A percentile compares a stretch with the other conserved stretches of the same genome.
Conservation (phyloP, 2,113 vertebrate genomes). For the Sisor rabdophorus region DNA sequence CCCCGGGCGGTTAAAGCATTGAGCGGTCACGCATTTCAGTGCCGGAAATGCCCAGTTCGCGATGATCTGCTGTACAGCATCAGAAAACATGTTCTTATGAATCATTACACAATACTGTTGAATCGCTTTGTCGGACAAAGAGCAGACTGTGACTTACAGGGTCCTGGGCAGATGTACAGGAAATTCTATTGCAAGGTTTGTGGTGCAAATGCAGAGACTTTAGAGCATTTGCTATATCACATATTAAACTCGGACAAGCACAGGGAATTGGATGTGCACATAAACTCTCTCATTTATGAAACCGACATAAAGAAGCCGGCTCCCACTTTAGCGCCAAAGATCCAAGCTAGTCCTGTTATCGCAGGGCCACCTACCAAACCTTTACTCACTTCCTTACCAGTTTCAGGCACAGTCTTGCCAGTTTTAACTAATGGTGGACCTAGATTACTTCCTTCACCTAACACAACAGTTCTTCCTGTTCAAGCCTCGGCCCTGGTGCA, state of each 20-base stretch:
- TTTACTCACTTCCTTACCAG: constrained; percentile 43
- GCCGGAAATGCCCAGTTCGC: constrained; percentile 62
- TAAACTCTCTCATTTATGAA: constrained; percentile 81
- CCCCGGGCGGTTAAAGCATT: constrained; percentile 28
- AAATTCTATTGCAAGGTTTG: constrained; percentile 90
- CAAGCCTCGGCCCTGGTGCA: constrained; percentile 73
- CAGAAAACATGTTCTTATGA: constrained; percentile 72
- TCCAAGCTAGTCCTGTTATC: constrained; percentile 41
- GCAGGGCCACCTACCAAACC: constrained; percentile 40
- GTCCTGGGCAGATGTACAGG: constrained; percentile 43
- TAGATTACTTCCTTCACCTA: constrained; percentile 62
- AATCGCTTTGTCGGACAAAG: constrained; percentile 65
- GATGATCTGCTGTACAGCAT: constrained; percentile 62
- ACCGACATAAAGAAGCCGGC: constrained; percentile 63
- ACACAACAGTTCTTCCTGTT: constrained; percentile 65
- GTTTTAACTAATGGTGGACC: constrained; percentile 56
- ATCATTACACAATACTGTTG: constrained; percentile 61
- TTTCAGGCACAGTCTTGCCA: constrained; percentile 42
- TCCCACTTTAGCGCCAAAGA: constrained; percentile 70
- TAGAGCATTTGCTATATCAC: constrained; percentile 88
- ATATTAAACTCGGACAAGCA: constrained; percentile 84
- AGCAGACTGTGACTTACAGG: constrained; percentile 42
- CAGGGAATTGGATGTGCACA: constrained; percentile 79
- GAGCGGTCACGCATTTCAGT: constrained; percentile 62
- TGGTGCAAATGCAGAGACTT: constrained; percentile 71